phyloP scores from a whole-genome alignment of 2,888 invertebrate species.

The Rotaria macrura region DNA sequence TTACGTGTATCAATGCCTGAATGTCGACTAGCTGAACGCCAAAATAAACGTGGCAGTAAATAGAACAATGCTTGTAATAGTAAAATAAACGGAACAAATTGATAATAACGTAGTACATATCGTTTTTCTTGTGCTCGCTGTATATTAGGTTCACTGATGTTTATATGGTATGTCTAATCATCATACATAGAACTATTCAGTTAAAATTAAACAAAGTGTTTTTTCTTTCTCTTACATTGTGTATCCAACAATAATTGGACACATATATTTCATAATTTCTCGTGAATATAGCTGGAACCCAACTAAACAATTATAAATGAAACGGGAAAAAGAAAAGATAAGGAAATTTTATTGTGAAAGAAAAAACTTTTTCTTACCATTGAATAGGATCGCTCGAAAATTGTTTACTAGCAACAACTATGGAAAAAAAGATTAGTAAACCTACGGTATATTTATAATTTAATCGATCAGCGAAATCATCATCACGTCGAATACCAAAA shows the following conservation, averaged over 20 bases:
- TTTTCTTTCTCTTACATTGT: slow-evolving; percentile 33
- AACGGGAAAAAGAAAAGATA: not conserved
- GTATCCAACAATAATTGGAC: slow-evolving; percentile 38
- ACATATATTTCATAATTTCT: slow-evolving; percentile 37
- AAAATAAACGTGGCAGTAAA: slow-evolving; percentile 25
- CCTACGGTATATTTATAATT: not conserved
- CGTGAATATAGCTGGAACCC: slow-evolving; percentile 37
- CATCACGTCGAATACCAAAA: not conserved
- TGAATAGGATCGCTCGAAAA: not conserved
- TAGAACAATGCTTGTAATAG: slow-evolving; percentile 31
- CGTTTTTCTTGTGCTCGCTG: not conserved
- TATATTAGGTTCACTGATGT: not conserved
- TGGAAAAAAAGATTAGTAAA: not conserved
- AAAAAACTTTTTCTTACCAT: not conserved
- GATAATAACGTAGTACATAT: slow-evolving; percentile 21
- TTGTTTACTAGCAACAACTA: not conserved
- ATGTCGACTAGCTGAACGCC: slow-evolving; percentile 25
- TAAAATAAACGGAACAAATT: slow-evolving; percentile 33
- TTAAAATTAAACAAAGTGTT: not conserved
- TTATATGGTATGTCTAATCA: not conserved
- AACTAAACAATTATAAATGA: slow-evolving; percentile 15
- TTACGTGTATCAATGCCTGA: slow-evolving; percentile 29
- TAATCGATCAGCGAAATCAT: not conserved
- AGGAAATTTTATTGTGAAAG: not conserved
- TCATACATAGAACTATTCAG: not conserved